Evolutionary conservation across 2,888 invertebrate species (phyloP).

Genomic region (Steinernema hermaphroditum): DNA sequence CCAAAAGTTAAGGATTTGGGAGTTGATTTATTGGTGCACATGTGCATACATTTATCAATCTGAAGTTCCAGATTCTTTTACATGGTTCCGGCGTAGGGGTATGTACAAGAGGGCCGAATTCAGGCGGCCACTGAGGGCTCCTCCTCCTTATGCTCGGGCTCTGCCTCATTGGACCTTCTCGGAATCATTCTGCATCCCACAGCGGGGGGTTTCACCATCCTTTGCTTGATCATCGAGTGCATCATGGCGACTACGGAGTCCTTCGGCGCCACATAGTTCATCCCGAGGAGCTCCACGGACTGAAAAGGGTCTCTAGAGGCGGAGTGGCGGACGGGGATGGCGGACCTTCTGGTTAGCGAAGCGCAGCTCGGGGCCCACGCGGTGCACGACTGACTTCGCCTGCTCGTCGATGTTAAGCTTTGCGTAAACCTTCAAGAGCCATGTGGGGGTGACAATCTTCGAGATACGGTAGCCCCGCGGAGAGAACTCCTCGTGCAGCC

Average conservation of each 20-base stretch:
- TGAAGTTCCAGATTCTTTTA: too few species aligned
- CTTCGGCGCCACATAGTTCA: slow-evolving; percentile 68
- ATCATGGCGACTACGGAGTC: slow-evolving; percentile 70
- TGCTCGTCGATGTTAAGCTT: slow-evolving; percentile 68
- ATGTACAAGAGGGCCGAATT: too few species aligned
- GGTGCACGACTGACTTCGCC: slow-evolving; percentile 62
- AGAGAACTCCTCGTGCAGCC: slow-evolving; percentile 68
- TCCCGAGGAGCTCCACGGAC: slow-evolving; percentile 69
- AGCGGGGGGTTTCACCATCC: slow-evolving; percentile 67
- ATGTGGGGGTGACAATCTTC: slow-evolving; percentile 67
- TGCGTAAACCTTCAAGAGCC: slow-evolving; percentile 66
- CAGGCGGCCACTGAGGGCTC: too few species aligned
- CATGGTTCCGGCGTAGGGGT: too few species aligned
- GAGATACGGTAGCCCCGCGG: slow-evolving; percentile 67
- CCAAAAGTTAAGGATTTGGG: too few species aligned
- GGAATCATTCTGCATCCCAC: too few species aligned
- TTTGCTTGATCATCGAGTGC: slow-evolving; percentile 68
- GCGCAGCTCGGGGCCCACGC: slow-evolving; percentile 54
- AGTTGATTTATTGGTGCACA: too few species aligned
- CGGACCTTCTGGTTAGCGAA: slow-evolving; percentile 66
- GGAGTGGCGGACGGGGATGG: not conserved
- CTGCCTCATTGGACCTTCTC: too few species aligned
- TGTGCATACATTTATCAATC: too few species aligned
- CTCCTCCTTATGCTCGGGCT: too few species aligned
- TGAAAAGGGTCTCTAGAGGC: slow-evolving; percentile 43